Percentiles rank a stretch among this genome's conserved stretches.
phyloP scores from a whole-genome alignment of 2,797 vertebrate genomes.

The Clangula hyemalis region DNA sequence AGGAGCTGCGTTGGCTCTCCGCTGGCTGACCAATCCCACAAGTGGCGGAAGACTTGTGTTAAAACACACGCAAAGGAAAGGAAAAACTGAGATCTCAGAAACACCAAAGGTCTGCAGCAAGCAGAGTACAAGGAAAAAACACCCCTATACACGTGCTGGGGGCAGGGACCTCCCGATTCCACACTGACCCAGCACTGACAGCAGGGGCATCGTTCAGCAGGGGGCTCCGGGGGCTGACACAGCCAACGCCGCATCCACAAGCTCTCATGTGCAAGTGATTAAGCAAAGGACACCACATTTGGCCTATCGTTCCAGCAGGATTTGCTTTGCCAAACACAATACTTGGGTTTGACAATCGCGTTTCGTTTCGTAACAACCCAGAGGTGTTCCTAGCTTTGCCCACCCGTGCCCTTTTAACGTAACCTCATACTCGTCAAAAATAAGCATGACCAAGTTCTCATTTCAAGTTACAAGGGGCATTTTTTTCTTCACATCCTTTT shows the following conservation, averaged over 20 bases:
- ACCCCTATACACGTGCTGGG: background rate
- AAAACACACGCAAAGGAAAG: background rate
- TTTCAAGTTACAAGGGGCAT: background rate
- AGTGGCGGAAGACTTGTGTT: background rate
- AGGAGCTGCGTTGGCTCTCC: background rate
- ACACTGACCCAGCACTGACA: accelerated
- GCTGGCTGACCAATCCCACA: background rate
- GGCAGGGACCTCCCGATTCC: background rate
- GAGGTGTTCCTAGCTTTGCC: background rate
- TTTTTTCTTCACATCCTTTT: background rate
- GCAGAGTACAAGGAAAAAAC: background rate
- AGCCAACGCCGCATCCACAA: background rate
- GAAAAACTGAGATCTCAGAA: background rate
- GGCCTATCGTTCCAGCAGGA: background rate
- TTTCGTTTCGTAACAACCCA: background rate
- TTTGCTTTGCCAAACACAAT: background rate
- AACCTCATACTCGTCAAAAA: background rate
- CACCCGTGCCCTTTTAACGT: background rate
- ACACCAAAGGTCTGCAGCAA: background rate
- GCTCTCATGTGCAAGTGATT: background rate
- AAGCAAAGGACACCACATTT: background rate
- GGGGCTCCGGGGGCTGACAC: background rate
- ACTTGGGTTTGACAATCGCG: background rate
- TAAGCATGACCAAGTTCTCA: background rate
- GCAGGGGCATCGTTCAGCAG: background rate